phyloP scores from a whole-genome alignment of 2,888 invertebrate species.

The Clostera curtula region DNA sequence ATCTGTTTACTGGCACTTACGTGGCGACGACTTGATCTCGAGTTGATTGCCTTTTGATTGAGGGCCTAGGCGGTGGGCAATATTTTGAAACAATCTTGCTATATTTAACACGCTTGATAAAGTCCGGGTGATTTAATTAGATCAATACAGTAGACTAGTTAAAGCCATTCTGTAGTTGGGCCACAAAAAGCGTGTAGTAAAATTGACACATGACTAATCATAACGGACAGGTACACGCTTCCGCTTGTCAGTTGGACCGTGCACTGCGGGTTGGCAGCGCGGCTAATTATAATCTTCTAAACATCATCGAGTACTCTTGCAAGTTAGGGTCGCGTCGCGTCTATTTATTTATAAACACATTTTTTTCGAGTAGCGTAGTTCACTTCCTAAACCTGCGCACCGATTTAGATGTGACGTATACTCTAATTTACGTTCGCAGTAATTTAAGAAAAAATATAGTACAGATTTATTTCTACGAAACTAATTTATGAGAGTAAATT shows the following conservation, averaged over 20 bases:
- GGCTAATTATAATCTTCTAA: conserved; percentile 74
- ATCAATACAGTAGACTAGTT: too few species aligned
- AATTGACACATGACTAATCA: conserved; percentile 3
- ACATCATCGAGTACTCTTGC: conserved; percentile 67
- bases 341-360: conserved; percentile 57
- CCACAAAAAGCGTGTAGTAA: neutral
- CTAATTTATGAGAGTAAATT: neutral
- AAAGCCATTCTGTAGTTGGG: too few species aligned
- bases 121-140: too few species aligned
- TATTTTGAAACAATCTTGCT: too few species aligned
- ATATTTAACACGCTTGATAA: too few species aligned
- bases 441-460: too few species aligned
- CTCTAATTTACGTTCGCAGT: too few species aligned
- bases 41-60: conserved; percentile 11
- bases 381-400: conserved; percentile 33
- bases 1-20: conserved; percentile 12
- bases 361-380: too few species aligned
- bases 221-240: conserved; percentile 4
- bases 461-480: too few species aligned
- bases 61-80: too few species aligned
- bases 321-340: conserved; percentile 61
- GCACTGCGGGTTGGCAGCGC: conserved; percentile 43
- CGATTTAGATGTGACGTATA: conserved; percentile 29
- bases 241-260: conserved; percentile 29
- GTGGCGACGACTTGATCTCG: conserved; percentile 8